Evolutionary conservation across 1,140 invertebrate species (phyloP).

Genomic region (Philaenus spumarius): DNA sequence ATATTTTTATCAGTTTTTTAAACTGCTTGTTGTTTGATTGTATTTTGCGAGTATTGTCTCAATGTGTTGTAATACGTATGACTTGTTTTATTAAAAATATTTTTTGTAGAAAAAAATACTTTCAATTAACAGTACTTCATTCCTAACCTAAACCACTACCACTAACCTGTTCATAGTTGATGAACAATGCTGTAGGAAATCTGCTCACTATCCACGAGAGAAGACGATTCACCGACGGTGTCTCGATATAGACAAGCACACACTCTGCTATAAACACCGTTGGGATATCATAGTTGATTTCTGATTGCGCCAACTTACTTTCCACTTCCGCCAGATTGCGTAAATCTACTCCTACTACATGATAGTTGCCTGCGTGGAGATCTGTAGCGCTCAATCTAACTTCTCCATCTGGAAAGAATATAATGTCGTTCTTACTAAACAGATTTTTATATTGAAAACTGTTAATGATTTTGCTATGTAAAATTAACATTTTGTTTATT

Average conservation of each 20-base stretch:
- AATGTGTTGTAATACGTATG: no score
- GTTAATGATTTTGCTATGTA: no score
- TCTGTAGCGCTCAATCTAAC: conserved; percentile 78
- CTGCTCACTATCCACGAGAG: conserved; percentile 67
- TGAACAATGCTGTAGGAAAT: conserved; percentile 72
- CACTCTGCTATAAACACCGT: conserved; percentile 93
- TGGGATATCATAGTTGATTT: conserved; percentile 66
- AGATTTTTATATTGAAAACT: no score
- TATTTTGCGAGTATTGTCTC: no score
- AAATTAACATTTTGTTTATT: no score
- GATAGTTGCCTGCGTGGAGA: conserved; percentile 85
- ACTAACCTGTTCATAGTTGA: conserved; percentile 87
- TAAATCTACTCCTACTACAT: conserved; percentile 83
- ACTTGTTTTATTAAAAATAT: no score
- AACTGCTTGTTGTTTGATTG: no score
- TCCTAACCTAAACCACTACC: background rate
- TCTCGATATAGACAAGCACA: conserved; percentile 92
- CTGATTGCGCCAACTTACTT: conserved; percentile 67
- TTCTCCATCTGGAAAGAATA: conserved; percentile 75
- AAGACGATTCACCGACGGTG: conserved; percentile 61
- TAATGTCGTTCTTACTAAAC: no score
- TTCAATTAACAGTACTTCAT: background rate
- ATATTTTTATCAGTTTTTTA: no score
- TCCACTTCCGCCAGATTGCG: conserved; percentile 70
- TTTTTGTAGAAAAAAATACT: background rate